phyloP scores from a whole-genome alignment of 2,888 invertebrate genomes.

The Ceriagrion tenellum region DNA sequence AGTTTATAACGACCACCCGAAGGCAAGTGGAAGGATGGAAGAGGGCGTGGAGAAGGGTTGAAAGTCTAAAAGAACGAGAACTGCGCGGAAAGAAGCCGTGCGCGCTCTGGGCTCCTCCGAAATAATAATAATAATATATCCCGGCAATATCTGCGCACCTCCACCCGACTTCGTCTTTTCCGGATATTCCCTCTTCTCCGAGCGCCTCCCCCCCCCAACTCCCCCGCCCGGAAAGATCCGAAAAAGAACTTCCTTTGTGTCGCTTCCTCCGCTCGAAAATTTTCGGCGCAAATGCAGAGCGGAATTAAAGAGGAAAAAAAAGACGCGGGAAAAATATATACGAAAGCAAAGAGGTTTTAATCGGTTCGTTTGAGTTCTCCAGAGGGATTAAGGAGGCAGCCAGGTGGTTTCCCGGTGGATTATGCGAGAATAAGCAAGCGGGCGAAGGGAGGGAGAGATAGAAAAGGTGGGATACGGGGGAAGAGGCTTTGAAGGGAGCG shows the following conservation, averaged over 20 bases:
- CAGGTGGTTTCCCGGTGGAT: conserved; percentile 34
- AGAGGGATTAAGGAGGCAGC: conserved; percentile 25
- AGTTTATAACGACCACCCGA: conserved; percentile 4
- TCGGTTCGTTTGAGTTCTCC: conserved; percentile 36
- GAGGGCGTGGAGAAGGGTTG: background rate
- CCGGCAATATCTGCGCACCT: background rate
- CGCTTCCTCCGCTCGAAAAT: background rate
- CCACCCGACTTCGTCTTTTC: background rate
- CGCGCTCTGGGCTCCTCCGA: background rate
- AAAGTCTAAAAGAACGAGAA: background rate
- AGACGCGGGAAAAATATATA: background rate
- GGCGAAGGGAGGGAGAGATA: too few relatives aligned
- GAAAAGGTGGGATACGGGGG: background rate
- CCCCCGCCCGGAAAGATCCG: background rate
- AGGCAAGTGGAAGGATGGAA: background rate
- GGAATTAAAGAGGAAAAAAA: background rate
- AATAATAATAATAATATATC: too few relatives aligned
- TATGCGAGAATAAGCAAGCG: conserved; percentile 4
- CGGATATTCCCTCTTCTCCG: background rate
- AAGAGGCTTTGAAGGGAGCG: background rate
- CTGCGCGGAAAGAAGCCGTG: background rate
- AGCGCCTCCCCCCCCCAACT: background rate
- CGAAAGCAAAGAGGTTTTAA: conserved; percentile 16
- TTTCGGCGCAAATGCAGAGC: background rate
- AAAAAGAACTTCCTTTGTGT: background rate